Conservation (phyloP, 1,140 invertebrate genomes). For the Papilio helenus region DNA sequence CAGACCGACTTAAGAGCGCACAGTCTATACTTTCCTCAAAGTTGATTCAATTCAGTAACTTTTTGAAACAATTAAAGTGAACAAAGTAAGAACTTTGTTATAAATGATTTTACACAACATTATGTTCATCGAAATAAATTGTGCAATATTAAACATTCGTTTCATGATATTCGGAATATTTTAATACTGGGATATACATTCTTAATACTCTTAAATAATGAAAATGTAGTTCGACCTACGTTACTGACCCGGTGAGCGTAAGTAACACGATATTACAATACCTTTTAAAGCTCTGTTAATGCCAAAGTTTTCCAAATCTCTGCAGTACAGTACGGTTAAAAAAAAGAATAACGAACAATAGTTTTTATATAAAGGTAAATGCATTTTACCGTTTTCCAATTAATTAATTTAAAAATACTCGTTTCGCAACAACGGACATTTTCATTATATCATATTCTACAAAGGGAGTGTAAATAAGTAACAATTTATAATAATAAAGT, state of each 20-base stretch:
- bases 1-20: not conserved
- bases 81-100: not conserved
- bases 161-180: not conserved
- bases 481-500: not conserved
- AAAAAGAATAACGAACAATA: too few species aligned
- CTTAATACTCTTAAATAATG: too few species aligned
- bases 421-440: too few species aligned
- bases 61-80: constrained; percentile 15
- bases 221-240: too few species aligned
- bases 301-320: too few species aligned
- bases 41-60: constrained; percentile 4
- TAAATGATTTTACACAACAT: not conserved
- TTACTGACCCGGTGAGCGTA: too few species aligned
- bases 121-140: not conserved
- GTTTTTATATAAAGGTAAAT: too few species aligned
- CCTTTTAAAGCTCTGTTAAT: too few species aligned
- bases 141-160: not conserved
- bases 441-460: not conserved
- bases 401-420: too few species aligned
- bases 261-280: too few species aligned
- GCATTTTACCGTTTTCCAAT: too few species aligned
- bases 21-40: constrained; percentile 3
- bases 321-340: too few species aligned
- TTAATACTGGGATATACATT: not conserved
- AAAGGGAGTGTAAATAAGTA: not conserved